These are phyloP conservation scores for Philotrypesis tridentata DNA, from an alignment of 1,140 invertebrate genomes.

Conservation along the genomic window DNA sequence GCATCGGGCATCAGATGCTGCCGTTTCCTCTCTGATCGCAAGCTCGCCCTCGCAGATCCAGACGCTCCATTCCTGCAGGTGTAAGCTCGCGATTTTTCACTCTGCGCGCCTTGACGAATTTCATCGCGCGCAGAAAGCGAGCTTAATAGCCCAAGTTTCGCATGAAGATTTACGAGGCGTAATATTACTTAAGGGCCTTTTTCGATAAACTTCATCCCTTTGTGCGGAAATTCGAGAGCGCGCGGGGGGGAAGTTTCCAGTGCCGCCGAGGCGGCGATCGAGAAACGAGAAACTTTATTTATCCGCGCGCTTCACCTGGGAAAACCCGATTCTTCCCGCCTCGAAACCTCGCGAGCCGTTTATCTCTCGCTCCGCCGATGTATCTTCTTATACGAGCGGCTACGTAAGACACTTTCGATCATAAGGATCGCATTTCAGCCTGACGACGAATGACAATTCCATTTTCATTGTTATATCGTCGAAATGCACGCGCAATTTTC, in stretches of 20 bases:
- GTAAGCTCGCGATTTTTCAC: not conserved
- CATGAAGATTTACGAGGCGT: not conserved
- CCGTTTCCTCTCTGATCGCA: not conserved
- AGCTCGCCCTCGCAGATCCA: too few relatives aligned
- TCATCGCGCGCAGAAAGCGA: not conserved
- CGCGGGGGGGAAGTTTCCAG: too few relatives aligned
- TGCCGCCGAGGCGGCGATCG: too few relatives aligned
- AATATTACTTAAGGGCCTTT: not conserved
- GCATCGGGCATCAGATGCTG: not conserved
- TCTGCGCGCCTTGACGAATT: not conserved
- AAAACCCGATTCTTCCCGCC: constrained; percentile 48
- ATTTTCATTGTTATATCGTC: not conserved
- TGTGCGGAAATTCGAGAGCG: not conserved
- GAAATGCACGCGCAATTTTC: too few relatives aligned
- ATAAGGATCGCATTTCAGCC: constrained; percentile 1
- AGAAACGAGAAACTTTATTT: constrained; percentile 23
- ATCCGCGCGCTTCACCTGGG: constrained; percentile 20
- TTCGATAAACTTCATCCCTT: not conserved
- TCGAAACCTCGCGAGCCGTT: constrained; percentile 40
- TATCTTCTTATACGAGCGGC: constrained; percentile 45
- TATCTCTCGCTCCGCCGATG: constrained; percentile 49
- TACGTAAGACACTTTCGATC: constrained; percentile 54
- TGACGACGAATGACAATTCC: not conserved
- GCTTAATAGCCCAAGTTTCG: not conserved
- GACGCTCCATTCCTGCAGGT: not conserved